Evolutionary conservation across 2,113 vertebrate species (phyloP).

Genomic region (Takifugu bimaculatus): DNA sequence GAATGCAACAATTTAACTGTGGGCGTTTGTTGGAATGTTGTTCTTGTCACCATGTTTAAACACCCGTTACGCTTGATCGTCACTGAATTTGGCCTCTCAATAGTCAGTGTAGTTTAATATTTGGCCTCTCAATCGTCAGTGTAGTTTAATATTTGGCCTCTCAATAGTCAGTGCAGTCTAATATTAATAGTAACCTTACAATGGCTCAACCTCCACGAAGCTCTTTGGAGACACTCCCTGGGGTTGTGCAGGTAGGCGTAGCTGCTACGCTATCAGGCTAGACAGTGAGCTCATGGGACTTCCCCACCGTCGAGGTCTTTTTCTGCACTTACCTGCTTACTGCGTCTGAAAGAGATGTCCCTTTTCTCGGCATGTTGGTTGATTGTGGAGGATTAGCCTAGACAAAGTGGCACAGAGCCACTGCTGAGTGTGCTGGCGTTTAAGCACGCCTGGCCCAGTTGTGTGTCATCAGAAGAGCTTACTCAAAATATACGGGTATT

Average conservation of each 20-base stretch:
- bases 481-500: conserved; percentile 51
- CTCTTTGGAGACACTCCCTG: conserved; percentile 36
- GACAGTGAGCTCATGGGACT: conserved; percentile 73
- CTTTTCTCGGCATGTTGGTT: conserved; percentile 39
- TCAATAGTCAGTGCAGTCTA: background rate
- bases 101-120: background rate
- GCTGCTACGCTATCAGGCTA: conserved; percentile 50
- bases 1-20: conserved; percentile 22
- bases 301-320: conserved; percentile 44
- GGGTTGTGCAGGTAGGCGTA: conserved; percentile 43
- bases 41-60: conserved; percentile 22
- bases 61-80: conserved; percentile 9
- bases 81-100: conserved; percentile 12
- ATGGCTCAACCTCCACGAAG: conserved; percentile 14
- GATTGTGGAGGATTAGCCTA: conserved; percentile 53
- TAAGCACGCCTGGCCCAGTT: conserved; percentile 47
- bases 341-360: conserved; percentile 35
- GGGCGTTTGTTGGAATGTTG: conserved; percentile 21
- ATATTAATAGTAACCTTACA: background rate
- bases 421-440: conserved; percentile 42
- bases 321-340: conserved; percentile 55
- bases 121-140: conserved; percentile 8
- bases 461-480: conserved; percentile 50
- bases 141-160: conserved; percentile 6
- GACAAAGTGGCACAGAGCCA: conserved; percentile 54